Percentiles rank a stretch among this genome's conserved stretches.
phyloP scores from a whole-genome alignment of 2,113 vertebrate genomes.

The Misgurnus mizolepis region DNA sequence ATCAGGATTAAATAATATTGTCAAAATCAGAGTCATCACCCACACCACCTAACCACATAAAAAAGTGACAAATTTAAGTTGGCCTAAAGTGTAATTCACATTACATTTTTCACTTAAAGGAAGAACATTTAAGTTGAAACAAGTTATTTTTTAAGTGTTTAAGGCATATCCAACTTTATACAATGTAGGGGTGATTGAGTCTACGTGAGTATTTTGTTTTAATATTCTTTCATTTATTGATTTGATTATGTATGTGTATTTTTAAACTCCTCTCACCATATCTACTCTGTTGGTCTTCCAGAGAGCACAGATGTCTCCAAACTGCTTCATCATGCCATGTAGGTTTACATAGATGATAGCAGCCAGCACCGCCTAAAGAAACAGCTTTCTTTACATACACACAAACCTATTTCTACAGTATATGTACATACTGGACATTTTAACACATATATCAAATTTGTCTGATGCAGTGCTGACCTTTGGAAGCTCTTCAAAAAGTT shows the following conservation, averaged over 20 bases:
- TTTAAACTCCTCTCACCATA: conserved; percentile 81
- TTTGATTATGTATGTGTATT: neutral
- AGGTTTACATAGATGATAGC: conserved; percentile 87
- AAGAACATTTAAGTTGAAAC: too few relatives aligned
- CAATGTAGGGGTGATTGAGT: too few relatives aligned
- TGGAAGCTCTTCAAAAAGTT: conserved; percentile 86
- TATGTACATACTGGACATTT: too few relatives aligned
- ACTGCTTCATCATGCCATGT: conserved; percentile 93
- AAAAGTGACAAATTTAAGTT: neutral
- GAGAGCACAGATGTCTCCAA: conserved; percentile 76
- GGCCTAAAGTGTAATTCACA: too few relatives aligned
- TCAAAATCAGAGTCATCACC: conserved; percentile 85
- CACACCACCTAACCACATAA: conserved; percentile 70
- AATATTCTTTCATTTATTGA: neutral
- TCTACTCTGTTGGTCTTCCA: conserved; percentile 86
- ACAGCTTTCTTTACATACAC: conserved; percentile 6
- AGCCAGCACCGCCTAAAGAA: conserved; percentile 83
- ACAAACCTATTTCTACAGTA: neutral
- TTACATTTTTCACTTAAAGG: neutral
- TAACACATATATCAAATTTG: too few relatives aligned
- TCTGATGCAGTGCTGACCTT: conserved; percentile 76
- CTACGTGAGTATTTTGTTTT: neutral
- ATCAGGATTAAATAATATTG: conserved; percentile 85
- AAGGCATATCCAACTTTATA: too few relatives aligned
- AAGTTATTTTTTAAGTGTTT: too few relatives aligned